These are phyloP conservation scores for Scalopus aquaticus DNA, from an alignment of 2,113 vertebrate genomes.

Conservation along the genomic window DNA sequence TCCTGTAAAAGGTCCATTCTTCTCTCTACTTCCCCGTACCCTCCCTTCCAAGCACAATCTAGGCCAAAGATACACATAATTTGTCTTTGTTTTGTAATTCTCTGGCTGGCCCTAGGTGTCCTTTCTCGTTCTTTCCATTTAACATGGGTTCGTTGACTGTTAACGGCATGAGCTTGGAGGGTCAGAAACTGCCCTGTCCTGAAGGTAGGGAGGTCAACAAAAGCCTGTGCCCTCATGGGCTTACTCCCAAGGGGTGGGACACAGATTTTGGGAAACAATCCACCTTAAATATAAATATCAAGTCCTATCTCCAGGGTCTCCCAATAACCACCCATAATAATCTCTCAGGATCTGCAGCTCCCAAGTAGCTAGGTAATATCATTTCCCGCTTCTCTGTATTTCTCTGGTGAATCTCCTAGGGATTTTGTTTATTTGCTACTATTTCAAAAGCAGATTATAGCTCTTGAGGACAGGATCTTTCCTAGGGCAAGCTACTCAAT, in stretches of 20 bases:
- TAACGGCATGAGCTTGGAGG: neutral
- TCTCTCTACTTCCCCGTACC: neutral
- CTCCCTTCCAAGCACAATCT: neutral
- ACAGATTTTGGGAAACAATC: neutral
- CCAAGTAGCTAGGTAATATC: neutral
- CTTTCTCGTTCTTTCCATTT: slow-evolving; percentile 29
- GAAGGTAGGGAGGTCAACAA: slow-evolving; percentile 9
- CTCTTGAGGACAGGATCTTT: neutral
- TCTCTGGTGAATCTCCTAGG: neutral
- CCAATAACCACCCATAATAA: neutral
- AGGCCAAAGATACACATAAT: neutral
- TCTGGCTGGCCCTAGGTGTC: neutral
- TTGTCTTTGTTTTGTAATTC: neutral
- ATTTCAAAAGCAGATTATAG: neutral
- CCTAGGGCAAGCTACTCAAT: neutral
- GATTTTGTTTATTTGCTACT: neutral
- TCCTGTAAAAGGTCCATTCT: neutral
- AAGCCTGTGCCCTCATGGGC: neutral
- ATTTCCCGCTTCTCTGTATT: neutral
- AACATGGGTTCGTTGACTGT: neutral
- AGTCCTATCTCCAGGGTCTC: neutral
- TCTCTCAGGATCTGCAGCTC: neutral
- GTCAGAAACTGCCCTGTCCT: neutral
- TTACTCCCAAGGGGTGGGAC: neutral
- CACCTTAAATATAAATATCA: neutral